Percentiles rank a stretch among this genome's conserved stretches.
These are phyloP conservation scores for Tenrec ecaudatus DNA, from an alignment of 2,113 vertebrate genomes.

Conservation along the genomic window DNA sequence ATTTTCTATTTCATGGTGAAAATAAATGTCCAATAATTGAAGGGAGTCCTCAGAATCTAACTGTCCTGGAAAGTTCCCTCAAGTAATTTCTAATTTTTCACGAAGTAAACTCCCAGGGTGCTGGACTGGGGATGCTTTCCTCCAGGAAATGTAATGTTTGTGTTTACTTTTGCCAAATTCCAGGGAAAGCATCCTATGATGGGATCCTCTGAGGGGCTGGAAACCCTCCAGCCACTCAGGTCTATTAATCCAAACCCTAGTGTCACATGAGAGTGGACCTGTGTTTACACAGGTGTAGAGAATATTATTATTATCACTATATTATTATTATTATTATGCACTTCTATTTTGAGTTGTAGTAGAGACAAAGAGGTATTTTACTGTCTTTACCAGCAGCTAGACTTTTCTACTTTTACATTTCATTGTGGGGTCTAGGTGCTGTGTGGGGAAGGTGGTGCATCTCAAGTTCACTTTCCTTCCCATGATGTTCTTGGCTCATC, in stretches of 20 bases:
- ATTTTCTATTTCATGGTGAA: constrained; percentile 27
- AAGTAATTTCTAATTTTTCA: constrained; percentile 28
- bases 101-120: not conserved
- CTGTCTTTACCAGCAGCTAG: not conserved
- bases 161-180: not conserved
- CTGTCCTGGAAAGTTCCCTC: not conserved
- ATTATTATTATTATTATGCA: not conserved
- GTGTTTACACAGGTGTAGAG: not conserved
- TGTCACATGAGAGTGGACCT: not conserved
- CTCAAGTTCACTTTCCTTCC: not conserved
- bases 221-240: not conserved
- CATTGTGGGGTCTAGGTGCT: not conserved
- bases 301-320: not conserved
- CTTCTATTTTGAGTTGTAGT: not conserved
- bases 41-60: not conserved
- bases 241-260: not conserved
- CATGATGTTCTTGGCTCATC: too few species aligned
- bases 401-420: not conserved
- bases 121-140: not conserved
- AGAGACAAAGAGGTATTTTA: not conserved
- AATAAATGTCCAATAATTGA: not conserved
- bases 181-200: not conserved
- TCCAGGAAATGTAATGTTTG: not conserved
- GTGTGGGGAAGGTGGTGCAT: not conserved
- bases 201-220: not conserved